phyloP scores from a whole-genome alignment of 2,888 invertebrate species.

The Drosophila imparisetae region DNA sequence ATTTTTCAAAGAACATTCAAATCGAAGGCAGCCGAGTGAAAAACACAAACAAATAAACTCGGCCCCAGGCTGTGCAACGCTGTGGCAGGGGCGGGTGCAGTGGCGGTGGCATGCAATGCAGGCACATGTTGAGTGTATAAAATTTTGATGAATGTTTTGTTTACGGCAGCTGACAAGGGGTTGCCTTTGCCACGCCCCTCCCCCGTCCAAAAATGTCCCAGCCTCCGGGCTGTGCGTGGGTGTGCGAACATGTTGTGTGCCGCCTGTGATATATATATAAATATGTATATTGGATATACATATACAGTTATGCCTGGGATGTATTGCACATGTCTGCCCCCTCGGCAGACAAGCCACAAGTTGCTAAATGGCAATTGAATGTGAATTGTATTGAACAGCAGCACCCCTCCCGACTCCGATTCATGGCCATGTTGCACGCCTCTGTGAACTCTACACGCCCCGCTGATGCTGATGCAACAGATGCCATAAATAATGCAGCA shows the following conservation, averaged over 20 bases:
- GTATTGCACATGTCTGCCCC: slow-evolving; percentile 62
- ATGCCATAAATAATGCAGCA: slow-evolving; percentile 69
- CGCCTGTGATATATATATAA: slow-evolving; percentile 5
- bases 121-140: slow-evolving; percentile 78
- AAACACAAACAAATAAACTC: slow-evolving; percentile 49
- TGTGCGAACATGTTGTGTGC: slow-evolving; percentile 36
- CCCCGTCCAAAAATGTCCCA: background rate
- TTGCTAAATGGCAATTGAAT: slow-evolving; percentile 70
- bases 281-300: background rate
- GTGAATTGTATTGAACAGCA: slow-evolving; percentile 68
- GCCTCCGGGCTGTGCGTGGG: slow-evolving; percentile 10
- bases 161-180: slow-evolving; percentile 64
- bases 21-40: slow-evolving; percentile 50
- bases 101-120: slow-evolving; percentile 6
- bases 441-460: slow-evolving; percentile 40
- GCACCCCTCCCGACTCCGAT: slow-evolving; percentile 7
- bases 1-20: slow-evolving; percentile 78
- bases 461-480: slow-evolving; percentile 32
- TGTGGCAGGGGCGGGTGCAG: background rate
- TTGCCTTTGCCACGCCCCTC: slow-evolving; percentile 37
- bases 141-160: slow-evolving; percentile 79
- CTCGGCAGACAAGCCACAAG: slow-evolving; percentile 44
- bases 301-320: slow-evolving; percentile 41
- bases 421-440: slow-evolving; percentile 54
- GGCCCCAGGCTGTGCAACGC: slow-evolving; percentile 20